phyloP scores from a whole-genome alignment of 2,797 vertebrate species.

The Ispidina lecontei region DNA sequence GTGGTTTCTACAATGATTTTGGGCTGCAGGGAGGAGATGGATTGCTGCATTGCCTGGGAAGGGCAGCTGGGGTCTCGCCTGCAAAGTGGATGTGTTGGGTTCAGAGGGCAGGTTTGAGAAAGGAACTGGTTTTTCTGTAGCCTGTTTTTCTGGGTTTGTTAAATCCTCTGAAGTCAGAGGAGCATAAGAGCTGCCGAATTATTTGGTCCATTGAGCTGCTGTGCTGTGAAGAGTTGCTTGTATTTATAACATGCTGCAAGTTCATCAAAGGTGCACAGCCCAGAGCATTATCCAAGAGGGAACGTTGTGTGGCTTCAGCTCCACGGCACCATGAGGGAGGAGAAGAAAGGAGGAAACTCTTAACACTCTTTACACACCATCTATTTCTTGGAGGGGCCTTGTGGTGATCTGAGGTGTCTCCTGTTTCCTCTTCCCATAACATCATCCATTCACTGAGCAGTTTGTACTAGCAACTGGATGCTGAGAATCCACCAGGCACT shows the following conservation, averaged over 20 bases:
- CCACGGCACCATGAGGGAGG: accelerated
- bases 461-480: background rate
- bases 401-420: background rate
- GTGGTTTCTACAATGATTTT: background rate
- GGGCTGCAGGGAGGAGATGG: background rate
- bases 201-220: background rate
- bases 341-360: background rate
- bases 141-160: background rate
- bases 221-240: background rate
- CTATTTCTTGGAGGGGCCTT: background rate
- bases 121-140: accelerated
- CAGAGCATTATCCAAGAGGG: background rate
- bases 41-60: background rate
- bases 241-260: background rate
- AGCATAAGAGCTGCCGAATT: background rate
- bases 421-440: background rate
- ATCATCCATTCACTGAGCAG: background rate
- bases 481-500: background rate
- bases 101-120: background rate
- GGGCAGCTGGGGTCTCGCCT: background rate
- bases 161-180: background rate
- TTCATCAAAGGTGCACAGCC: background rate
- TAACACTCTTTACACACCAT: background rate
- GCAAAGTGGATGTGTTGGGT: accelerated
- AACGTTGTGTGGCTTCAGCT: accelerated